These are phyloP conservation scores for Xenops minutus DNA, from an alignment of 2,797 vertebrate species.

Conservation along the genomic window DNA sequence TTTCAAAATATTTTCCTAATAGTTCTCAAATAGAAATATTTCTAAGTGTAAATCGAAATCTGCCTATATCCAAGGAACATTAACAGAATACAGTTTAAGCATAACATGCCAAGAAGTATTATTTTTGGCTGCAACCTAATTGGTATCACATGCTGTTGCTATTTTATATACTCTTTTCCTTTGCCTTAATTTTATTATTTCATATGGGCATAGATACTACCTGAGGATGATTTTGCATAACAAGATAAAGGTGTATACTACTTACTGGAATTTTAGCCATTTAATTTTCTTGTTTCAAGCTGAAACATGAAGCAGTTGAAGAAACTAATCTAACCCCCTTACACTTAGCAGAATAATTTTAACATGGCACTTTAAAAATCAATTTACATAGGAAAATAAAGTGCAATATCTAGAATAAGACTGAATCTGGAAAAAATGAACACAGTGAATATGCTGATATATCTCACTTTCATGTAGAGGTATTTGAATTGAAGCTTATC, in stretches of 20 bases:
- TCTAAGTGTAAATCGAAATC: conserved; percentile 53
- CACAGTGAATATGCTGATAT: neutral
- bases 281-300: neutral
- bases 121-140: conserved; percentile 51
- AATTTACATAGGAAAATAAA: neutral
- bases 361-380: neutral
- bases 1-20: conserved; percentile 68
- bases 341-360: neutral
- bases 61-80: conserved; percentile 48
- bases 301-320: neutral
- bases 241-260: neutral
- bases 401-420: neutral
- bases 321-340: neutral
- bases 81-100: conserved; percentile 4
- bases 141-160: conserved; percentile 44
- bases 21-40: conserved; percentile 60
- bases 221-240: conserved; percentile 2
- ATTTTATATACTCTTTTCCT: neutral
- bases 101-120: conserved; percentile 19
- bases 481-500: neutral
- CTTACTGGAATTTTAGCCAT: neutral
- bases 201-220: neutral
- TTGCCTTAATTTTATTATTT: neutral
- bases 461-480: neutral
- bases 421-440: neutral